Evolutionary conservation across 2,888 invertebrate species (phyloP), one percentile per base, ranked within the genome.

Genomic region (Pterostichus niger): DNA sequence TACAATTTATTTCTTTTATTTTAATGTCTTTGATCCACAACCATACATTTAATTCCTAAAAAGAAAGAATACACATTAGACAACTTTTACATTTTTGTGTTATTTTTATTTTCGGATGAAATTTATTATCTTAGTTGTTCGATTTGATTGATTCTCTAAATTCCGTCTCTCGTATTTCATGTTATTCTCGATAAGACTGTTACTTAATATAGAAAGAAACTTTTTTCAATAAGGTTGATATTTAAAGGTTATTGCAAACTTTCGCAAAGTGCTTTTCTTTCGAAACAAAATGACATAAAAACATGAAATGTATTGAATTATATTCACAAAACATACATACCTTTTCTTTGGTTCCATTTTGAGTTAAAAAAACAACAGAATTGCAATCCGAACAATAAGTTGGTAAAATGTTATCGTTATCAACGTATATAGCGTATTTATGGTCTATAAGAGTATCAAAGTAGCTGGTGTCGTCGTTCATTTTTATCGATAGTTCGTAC

Each of bases 381-480:
- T 73, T 24, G 44, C 82, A 82, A 54, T 75, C 44, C 9, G 59
- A n/a, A 61, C 82, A 82, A 15, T 44, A 75, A 10, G 54, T 49
- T 82, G 75, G 56, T 52, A 82, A 46, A 11, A 59, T 68, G 33
- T 75, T 17, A 31, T 73, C 46, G 35, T 82, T 59, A 46, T 82
- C 82, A 33, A 61, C 82, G 59, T 33, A 82, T 9, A 75, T 15
- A 33, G 75, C 82, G 49, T 75, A 68, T 75, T 75, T 75, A 33
- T 75, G 56, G 15, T 82, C 82, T 33, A 82, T 44, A 13, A 82
- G 46, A 75, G 71, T 75, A 75, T 82, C 82, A 31, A 82, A 82
- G 71, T 82, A 82, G 75, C 82, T 82, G 15, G 64, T 59, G 33
- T 82, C 82, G 40, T 82, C 82, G 35, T 75, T 82, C 82, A 73